Evolutionary conservation across 2,797 vertebrate genomes (phyloP), one percentile per base, ranked within the genome.

Genomic region (Pristis pectinata): DNA sequence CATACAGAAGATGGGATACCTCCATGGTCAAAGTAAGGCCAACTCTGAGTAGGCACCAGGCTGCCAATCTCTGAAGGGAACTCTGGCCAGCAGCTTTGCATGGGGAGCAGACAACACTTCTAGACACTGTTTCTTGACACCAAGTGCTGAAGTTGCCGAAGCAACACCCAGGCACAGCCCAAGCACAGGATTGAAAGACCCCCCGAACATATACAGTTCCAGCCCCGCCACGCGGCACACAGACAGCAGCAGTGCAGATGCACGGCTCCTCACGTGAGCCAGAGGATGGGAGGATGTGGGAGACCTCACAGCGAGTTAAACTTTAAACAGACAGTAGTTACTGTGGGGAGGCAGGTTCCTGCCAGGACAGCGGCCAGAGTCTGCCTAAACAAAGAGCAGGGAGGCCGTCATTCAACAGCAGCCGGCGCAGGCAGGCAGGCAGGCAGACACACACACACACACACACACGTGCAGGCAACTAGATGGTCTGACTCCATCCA

Each of bases 291-390:
- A 94, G 44, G 92, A 94, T 49, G 67, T 76, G 92, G 70, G 24
- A 94, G 92, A 94, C 70, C 92, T 94, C 92, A 94, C 67, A 94
- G 92, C 67, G 4, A 76, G 92, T 1, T 94, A 17, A n/a, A 67
- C 87, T 64, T 67, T 67, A 67, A 94, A 94, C 41, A 94, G 44
- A 74, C 34, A 94, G 49, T 44, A 76, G 27, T 53, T 53, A 41
- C 27, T 93, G 9, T 22, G 11, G 56, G 37, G 41, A 93, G 91
- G 22, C 2, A 24, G 27, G 41, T 13, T 64, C 67, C 24, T 49
- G 87, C 64, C 91, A 41, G 41, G 22, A 19, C 24, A 44, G 22
- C 44, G 91, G 91, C 22, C 0, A 92, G 89, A 93, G 37, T 6
- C 72, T 93, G 27, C 41, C 91, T 70, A 70, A 93, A 93, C 64